Evolutionary conservation across 2,888 invertebrate species (phyloP), one percentile per base, ranked within the genome.

Genomic region (Maniola hyperantus): DNA sequence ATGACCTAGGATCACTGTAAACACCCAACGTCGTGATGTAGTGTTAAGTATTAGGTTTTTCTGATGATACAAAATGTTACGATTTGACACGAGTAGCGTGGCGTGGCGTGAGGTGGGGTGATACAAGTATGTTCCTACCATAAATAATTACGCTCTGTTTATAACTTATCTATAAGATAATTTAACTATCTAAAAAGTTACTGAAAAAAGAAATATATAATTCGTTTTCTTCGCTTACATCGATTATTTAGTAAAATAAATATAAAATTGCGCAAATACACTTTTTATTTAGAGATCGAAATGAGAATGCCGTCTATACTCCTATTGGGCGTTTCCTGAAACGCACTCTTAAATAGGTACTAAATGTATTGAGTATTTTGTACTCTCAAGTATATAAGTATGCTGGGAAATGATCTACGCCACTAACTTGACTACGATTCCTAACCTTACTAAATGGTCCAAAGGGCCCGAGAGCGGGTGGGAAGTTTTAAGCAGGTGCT

Each of bases 371-470:
- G 71, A 71, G 77, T 71, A 78, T 82, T 85, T 82, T 87, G 87
- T 87, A 87, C 87, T 87, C 71, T 88, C 77, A 79, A 80, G 71
- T 83, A 80, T 76, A 79, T 72, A 57, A 10, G 34, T 54, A 83
- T 78, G 77, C 79, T 78, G 79, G 72, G 77, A 84, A 85, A 86
- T 88, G 88, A 87, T 88, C 89, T 74, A 79, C 77, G 79, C 76
- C 72, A 75, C 82, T 87, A 84, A 78, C n/a, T 65, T 73, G 73
- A 76, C 82, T 84, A 85, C 77, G 74, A 73, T 36, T 67, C 76
- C 83, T 87, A 87, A 81, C 73, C 73, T 83, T 74, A 83, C 83
- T 88, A 84, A 84, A 86, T 89, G 89, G 88, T 89, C 89, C 89
- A 26, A 51, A 51, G 11, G 13, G 18, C 48, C 15, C 48, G 48